A percentile compares a stretch with the other conserved stretches of the same genome.
Evolutionary conservation across 23 tunicate genomes (phyloP).

Genomic region (Clavelina lepadiformis): DNA sequence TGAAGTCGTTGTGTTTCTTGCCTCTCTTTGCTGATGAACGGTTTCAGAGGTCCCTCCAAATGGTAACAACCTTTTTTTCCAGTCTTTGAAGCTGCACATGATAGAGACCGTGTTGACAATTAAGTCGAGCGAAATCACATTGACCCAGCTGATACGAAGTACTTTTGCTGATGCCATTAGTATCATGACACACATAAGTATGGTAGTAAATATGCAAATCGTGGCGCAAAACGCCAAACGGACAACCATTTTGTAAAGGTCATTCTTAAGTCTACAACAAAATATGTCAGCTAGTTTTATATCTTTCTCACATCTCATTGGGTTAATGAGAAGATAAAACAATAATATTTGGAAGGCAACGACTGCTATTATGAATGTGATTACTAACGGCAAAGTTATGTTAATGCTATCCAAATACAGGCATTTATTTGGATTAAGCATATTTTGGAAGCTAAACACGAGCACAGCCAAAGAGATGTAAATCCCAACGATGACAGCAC

Average conservation of each 20-base stretch:
- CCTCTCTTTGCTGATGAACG: no score
- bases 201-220: constrained; percentile 14
- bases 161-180: constrained; percentile 5
- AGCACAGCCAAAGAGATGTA: no score
- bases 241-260: constrained; percentile 1
- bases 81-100: constrained; percentile 12
- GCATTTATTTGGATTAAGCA: no score
- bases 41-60: no score
- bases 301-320: not conserved
- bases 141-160: constrained; percentile 19
- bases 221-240: constrained; percentile 16
- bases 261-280: constrained; percentile 1
- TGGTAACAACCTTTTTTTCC: constrained; percentile 19
- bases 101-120: not conserved
- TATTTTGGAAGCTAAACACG: no score
- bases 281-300: not conserved
- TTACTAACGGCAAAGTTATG: constrained; percentile 6
- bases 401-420: no score
- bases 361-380: constrained; percentile 1
- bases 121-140: constrained; percentile 10
- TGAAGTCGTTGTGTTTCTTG: no score
- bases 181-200: constrained; percentile 11
- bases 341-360: constrained; percentile 8
- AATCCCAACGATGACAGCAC: constrained; percentile 11
- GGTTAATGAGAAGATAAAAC: constrained; percentile 12